Conservation (phyloP, 2,113 vertebrate genomes). For the Centropus bengalensis region DNA sequence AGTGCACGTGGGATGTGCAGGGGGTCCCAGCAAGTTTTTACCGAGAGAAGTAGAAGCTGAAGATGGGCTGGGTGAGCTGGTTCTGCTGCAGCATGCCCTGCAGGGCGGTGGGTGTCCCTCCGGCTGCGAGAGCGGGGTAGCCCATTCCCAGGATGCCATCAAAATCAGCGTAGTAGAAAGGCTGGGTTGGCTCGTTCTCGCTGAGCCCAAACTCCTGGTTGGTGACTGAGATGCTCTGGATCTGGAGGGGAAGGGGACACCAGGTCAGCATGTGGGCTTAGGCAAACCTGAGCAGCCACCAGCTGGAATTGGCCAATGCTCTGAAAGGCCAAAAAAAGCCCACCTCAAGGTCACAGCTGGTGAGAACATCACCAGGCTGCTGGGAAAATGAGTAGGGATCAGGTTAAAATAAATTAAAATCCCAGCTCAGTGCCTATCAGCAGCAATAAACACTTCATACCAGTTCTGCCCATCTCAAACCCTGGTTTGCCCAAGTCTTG, state of each 20-base stretch:
- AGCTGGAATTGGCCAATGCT: background rate
- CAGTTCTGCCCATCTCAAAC: background rate
- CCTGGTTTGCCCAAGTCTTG: background rate
- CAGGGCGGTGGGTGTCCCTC: background rate
- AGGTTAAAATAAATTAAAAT: background rate
- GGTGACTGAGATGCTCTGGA: conserved; percentile 71
- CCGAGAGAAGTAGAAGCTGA: conserved; percentile 76
- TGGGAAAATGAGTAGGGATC: background rate
- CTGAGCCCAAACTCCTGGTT: conserved; percentile 84
- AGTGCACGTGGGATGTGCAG: accelerated
- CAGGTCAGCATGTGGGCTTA: accelerated
- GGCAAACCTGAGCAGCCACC: background rate
- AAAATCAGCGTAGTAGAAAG: conserved; percentile 69
- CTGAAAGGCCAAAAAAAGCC: background rate
- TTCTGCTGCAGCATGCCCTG: conserved; percentile 65
- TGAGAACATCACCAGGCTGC: background rate
- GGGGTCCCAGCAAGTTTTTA: background rate
- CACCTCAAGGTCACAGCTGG: background rate
- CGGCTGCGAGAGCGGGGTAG: conserved; percentile 43
- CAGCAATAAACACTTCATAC: accelerated
- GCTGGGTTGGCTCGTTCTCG: conserved; percentile 29
- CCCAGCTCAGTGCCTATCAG: background rate
- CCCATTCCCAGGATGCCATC: conserved; percentile 78
- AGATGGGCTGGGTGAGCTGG: conserved; percentile 66
- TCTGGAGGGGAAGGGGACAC: conserved; percentile 19